phyloP scores from a whole-genome alignment of 2,888 invertebrate species.

The Adelphocoris suturalis region DNA sequence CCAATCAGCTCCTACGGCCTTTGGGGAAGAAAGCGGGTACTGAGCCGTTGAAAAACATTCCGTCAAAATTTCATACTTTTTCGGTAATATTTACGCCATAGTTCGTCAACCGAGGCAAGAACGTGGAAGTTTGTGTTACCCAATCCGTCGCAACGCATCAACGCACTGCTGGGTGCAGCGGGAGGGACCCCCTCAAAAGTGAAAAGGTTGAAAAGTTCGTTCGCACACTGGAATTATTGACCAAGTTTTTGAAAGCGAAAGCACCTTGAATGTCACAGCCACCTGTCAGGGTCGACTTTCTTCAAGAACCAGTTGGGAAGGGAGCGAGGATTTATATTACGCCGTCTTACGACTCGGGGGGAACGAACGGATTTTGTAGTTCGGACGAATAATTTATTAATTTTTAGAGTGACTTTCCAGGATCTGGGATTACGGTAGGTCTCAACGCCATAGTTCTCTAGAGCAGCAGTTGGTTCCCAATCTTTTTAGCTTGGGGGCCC shows the following conservation, averaged over 20 bases:
- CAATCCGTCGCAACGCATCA: neutral
- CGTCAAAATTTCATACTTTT: too few relatives aligned
- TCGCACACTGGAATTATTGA: conserved; percentile 47
- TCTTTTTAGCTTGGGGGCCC: too few relatives aligned
- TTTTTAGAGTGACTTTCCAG: neutral
- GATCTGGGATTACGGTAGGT: neutral
- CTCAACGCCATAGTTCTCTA: too few relatives aligned
- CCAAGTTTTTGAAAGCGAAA: conserved; percentile 67
- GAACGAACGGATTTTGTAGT: neutral
- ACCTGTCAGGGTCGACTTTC: conserved; percentile 59
- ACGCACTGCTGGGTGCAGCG: conserved; percentile 16
- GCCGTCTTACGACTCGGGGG: neutral
- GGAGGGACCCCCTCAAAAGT: neutral
- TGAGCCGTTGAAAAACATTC: too few relatives aligned
- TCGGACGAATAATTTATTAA: neutral
- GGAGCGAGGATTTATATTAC: conserved; percentile 33
- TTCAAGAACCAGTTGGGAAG: conserved; percentile 29
- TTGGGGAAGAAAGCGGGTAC: too few relatives aligned
- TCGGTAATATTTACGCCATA: too few relatives aligned
- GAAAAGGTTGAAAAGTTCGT: conserved; percentile 46
- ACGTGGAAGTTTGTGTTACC: neutral
- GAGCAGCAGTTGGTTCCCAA: too few relatives aligned
- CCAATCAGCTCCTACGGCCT: too few relatives aligned
- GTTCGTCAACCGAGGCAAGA: neutral
- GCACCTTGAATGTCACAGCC: conserved; percentile 58